Percentiles rank a stretch among this genome's conserved stretches.
Conservation (phyloP, 2,888 invertebrate genomes). For the Acanthococcus lagerstroemiae region DNA sequence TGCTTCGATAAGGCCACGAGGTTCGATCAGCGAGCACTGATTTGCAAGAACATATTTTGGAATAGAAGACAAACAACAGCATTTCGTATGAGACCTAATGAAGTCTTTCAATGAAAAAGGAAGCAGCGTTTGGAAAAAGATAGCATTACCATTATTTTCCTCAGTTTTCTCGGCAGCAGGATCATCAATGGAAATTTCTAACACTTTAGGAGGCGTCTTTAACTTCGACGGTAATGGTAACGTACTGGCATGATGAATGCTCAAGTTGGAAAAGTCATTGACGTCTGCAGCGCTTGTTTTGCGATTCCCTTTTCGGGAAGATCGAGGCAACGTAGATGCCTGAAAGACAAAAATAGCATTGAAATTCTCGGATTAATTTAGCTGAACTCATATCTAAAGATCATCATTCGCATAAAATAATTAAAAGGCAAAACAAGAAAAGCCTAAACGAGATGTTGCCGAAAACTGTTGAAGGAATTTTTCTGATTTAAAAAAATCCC, state of each 20-base stretch:
- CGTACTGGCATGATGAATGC: constrained; percentile 26
- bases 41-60: not conserved
- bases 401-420: not conserved
- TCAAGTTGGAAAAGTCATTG: constrained; percentile 6
- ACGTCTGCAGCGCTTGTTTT: not conserved
- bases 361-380: too few species aligned
- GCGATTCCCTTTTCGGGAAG: not conserved
- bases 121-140: too few species aligned
- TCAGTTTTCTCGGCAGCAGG: too few species aligned
- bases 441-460: not conserved
- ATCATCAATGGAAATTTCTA: not conserved
- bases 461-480: too few species aligned
- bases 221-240: constrained; percentile 35
- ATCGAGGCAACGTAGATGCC: constrained; percentile 13
- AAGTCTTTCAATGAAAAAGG: too few species aligned
- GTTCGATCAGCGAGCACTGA: too few species aligned
- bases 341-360: too few species aligned
- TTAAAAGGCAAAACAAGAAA: not conserved
- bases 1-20: too few species aligned
- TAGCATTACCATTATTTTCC: not conserved
- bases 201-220: constrained; percentile 8
- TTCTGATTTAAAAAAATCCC: too few species aligned
- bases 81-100: too few species aligned
- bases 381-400: constrained; percentile 1
- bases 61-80: too few species aligned